Base-by-base conservation (phyloP, 2,113 vertebrate species). In the Nibea coibor region DNA sequence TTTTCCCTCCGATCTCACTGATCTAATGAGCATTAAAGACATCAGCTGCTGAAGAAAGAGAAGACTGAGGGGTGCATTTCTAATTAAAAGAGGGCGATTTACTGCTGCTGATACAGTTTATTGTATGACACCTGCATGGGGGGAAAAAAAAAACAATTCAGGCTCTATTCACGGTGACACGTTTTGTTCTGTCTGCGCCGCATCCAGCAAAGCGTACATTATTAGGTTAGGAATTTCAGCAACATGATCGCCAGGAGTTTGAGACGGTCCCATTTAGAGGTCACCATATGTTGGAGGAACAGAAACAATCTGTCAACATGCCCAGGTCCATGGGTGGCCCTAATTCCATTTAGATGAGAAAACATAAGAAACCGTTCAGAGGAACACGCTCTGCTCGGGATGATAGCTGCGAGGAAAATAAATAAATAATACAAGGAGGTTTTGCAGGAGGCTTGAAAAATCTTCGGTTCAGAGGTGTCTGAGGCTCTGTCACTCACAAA, bases 241-340 rank as follows among this genome's bases (percentile, higher is more conserved):
- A 89, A 87, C 45, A 76, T 54, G 74, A 86, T 69, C 72, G 26
- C 58, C 63, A 61, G 80, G 85, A 69, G 57, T 88, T 82, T 71
- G 39, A 86, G 71, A 76, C 74, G 56, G 64, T 82, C 78, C 56
- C 35, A 61, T 73, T 74, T n/a, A 61, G 63, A 74, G 86, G 83
- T 92, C 89, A 88, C 91, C 92, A 92, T 93, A 90, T 94, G 92
- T 83, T 86, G 62, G 72, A 69, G 47, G 84, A 91, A 79, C 83
- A 81, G 83, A 81, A 89, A 76, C 88, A 89, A 89, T 87, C 86
- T 81, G 92, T 83, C 83, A 83, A 74, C 77, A 82, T 48, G 67
- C 56, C 73, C 67, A 51, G n/a, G 66, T 83, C 75, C 82, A 86
- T 87, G 90, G 80, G 88, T 87, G 89, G 90, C 63, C 90, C 71